Evolutionary conservation across 2,797 vertebrate species (phyloP), one percentile per base, ranked within the genome.

Genomic region (Mus spretus): DNA sequence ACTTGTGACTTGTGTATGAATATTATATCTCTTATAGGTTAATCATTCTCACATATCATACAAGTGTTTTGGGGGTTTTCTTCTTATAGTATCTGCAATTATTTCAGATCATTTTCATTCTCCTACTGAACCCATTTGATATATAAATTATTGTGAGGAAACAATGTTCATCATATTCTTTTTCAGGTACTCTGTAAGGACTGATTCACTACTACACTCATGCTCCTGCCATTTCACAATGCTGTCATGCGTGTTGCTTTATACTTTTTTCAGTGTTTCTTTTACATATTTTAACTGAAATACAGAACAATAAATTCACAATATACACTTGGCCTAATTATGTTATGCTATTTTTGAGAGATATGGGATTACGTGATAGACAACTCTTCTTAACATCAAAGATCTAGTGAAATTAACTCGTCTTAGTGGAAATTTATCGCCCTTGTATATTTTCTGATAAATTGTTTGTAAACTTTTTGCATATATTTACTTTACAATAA

Each of bases 391-490:
- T 50, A 90, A 55, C 3, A 50, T 91, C 31, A 93, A 75, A 85
- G 61, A 81, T 57, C 72, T 61, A 91, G 40, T 90, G 26, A 11
- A 74, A 90, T 65, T 93, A 53, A 94, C 85, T 93, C n/a, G 88
- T 90, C 65, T 81, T 81, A 90, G 74, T 81, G 55, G 88, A 94
- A 37, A 81, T 96, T 96, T 93, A 95, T 97, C 90, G 40, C 84
- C 87, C 97, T 59, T 88, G 22, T 90, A 90, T 47, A 85, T 95
- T 93, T 97, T 44, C 78, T 89, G 55, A 74, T 95, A 94, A 95
- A 90, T 92, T 34, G 11, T 50, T 92, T 94, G 37, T 34, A 74
- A 55, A 84, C 1, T 75, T 88, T 90, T 59, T 77, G 11, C 26
- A 86, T 93, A 55, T 44, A 87, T 95, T 96, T 95, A 57, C 9